Percentiles rank a stretch among this genome's conserved stretches.
Evolutionary conservation across 2,888 invertebrate genomes (phyloP).

Genomic region (Pardosa pseudoannulata): DNA sequence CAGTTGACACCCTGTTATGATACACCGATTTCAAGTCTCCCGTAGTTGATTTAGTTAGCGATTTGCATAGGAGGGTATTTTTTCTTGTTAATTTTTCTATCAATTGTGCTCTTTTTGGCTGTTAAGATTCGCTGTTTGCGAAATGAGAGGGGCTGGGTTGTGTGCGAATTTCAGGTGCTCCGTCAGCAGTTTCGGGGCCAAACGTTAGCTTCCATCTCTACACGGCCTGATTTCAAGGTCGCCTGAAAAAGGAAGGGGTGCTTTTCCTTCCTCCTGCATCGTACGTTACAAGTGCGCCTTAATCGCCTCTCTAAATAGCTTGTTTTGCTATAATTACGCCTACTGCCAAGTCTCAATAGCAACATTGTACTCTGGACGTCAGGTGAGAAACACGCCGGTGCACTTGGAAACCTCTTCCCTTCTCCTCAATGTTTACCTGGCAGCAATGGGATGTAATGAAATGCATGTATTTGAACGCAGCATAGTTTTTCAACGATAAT

Average conservation of each 20-base stretch:
- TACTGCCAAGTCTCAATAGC: conserved; percentile 21
- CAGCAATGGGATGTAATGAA: no score
- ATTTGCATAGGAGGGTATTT: no score
- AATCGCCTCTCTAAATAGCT: conserved; percentile 48
- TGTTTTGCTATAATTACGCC: conserved; percentile 57
- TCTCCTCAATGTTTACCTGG: conserved; percentile 12
- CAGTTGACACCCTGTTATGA: no score
- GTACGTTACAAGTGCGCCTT: conserved; percentile 37
- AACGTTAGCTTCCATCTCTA: conserved; percentile 24
- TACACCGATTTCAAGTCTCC: no score
- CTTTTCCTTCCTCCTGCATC: conserved; percentile 1
- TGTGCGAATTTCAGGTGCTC: neutral
- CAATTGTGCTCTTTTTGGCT: no score
- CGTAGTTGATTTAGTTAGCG: no score
- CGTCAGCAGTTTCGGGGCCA: conserved; percentile 39
- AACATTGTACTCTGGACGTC: conserved; percentile 33
- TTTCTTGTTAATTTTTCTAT: no score
- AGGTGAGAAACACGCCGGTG: conserved; percentile 28
- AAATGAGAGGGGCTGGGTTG: neutral
- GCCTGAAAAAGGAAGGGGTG: conserved; percentile 29
- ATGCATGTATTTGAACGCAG: no score
- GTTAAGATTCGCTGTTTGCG: no score
- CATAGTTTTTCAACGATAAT: no score
- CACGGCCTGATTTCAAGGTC: conserved; percentile 40
- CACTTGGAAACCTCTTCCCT: neutral